These are phyloP conservation scores for Halichoeres trimaculatus DNA, from an alignment of 2,113 vertebrate genomes.

Conservation along the genomic window DNA sequence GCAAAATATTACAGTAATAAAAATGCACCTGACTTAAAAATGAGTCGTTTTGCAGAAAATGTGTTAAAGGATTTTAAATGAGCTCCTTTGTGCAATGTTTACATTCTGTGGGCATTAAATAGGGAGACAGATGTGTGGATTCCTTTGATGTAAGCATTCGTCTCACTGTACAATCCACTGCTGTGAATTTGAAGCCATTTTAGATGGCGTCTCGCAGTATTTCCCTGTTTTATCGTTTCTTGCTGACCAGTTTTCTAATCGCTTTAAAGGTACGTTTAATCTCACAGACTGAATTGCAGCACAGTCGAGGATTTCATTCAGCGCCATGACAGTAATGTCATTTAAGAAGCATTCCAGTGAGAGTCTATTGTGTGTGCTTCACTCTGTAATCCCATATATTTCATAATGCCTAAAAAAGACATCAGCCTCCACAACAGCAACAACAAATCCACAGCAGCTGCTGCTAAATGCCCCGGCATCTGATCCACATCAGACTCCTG, in stretches of 20 bases:
- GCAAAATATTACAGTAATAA: conserved; percentile 6
- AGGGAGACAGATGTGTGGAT: neutral
- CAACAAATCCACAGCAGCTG: neutral
- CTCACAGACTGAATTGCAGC: neutral
- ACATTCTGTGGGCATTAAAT: neutral
- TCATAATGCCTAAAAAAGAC: neutral
- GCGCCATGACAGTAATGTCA: neutral
- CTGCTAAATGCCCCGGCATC: neutral
- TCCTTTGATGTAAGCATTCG: neutral
- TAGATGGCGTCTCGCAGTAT: conserved; percentile 4
- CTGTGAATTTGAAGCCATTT: conserved; percentile 52
- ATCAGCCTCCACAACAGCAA: neutral
- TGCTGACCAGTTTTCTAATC: neutral
- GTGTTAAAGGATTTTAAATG: conserved; percentile 8
- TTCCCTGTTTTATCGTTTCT: neutral
- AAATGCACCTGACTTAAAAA: neutral
- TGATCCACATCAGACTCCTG: neutral
- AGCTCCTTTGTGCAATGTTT: neutral
- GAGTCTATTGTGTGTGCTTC: neutral
- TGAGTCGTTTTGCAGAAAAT: neutral
- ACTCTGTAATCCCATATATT: conserved; percentile 5
- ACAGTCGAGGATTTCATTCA: conserved; percentile 14
- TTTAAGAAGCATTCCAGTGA: conserved; percentile 17
- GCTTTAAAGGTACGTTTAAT: conserved; percentile 25
- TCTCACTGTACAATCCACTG: conserved; percentile 16